These are phyloP conservation scores for Oceanites oceanicus DNA, from an alignment of 2,113 vertebrate species.

Conservation along the genomic window DNA sequence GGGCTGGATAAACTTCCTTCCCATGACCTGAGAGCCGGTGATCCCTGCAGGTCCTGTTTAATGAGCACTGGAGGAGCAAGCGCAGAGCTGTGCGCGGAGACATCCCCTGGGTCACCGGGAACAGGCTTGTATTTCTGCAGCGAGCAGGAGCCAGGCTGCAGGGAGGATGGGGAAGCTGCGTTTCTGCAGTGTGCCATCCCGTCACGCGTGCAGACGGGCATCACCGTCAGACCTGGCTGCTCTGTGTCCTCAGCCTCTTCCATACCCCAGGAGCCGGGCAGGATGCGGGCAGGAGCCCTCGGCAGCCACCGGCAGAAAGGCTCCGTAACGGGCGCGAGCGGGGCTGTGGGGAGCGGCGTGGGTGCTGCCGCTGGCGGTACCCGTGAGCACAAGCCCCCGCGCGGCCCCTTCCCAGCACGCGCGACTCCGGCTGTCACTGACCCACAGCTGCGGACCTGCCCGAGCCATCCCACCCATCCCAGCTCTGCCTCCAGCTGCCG, in stretches of 20 bases:
- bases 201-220: fast-evolving
- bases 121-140: background rate
- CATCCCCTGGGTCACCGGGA: background rate
- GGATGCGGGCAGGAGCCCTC: background rate
- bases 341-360: background rate
- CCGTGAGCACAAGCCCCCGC: background rate
- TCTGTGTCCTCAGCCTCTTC: background rate
- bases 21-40: background rate
- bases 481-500: background rate
- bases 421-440: background rate
- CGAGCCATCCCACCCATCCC: background rate
- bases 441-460: no score
- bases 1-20: background rate
- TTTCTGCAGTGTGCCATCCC: background rate
- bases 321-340: no score
- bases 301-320: background rate
- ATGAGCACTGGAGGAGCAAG: background rate
- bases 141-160: fast-evolving
- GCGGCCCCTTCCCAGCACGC: background rate
- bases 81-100: fast-evolving
- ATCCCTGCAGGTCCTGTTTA: background rate
- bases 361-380: background rate
- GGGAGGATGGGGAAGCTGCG: background rate
- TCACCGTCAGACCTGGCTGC: background rate
- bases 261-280: background rate